A percentile compares a stretch with the other conserved stretches of the same genome.
Conservation (phyloP, 2,113 vertebrate genomes). For the Motacilla alba region DNA sequence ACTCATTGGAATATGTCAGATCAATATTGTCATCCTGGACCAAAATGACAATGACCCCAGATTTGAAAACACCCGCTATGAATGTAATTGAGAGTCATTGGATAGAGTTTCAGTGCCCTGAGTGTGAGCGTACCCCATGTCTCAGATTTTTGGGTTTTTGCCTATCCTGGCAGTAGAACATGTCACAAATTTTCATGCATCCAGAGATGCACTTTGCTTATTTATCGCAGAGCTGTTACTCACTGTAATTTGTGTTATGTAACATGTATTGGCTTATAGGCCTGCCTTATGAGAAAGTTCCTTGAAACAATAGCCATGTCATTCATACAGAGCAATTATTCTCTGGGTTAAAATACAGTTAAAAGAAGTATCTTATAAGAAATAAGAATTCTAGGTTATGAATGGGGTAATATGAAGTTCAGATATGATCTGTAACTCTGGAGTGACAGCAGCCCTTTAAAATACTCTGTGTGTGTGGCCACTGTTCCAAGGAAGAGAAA, state of each 20-base stretch:
- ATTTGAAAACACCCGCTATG: slow-evolving; percentile 89
- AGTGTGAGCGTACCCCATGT: slow-evolving; percentile 43
- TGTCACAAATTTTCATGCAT: not conserved
- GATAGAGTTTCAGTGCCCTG: slow-evolving; percentile 39
- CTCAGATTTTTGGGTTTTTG: not conserved
- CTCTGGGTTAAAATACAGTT: not conserved
- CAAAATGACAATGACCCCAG: slow-evolving; percentile 90
- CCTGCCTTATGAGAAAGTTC: not conserved
- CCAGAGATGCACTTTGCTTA: not conserved
- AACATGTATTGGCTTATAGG: not conserved
- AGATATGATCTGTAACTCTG: not conserved
- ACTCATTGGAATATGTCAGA: slow-evolving; percentile 87
- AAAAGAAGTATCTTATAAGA: not conserved
- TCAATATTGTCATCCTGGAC: slow-evolving; percentile 86
- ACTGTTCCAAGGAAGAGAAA: not conserved
- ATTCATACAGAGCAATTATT: not conserved
- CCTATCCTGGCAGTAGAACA: not conserved
- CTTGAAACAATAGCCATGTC: not conserved
- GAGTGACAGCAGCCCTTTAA: not conserved
- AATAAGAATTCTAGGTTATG: not conserved
- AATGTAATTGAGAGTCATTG: slow-evolving; percentile 80
- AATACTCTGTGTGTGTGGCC: not conserved
- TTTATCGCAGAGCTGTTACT: not conserved
- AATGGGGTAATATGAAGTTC: not conserved
- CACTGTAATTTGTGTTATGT: not conserved